Conservation (phyloP, 2,797 vertebrate genomes). For the Eutrigla gurnardus region DNA sequence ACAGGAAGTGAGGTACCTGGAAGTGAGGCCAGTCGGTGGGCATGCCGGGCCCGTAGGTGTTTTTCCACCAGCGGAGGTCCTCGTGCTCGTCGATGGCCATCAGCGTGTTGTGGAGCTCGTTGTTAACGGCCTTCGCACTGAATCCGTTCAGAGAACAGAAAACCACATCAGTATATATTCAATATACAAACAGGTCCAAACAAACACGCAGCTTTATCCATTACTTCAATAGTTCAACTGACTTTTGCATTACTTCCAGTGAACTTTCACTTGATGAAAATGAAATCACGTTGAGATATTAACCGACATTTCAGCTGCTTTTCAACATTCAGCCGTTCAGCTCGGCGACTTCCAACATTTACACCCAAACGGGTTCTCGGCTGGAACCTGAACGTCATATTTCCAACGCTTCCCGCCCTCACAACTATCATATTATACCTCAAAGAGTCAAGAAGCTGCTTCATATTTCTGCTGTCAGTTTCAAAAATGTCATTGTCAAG, state of each 20-base stretch:
- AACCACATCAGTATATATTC: neutral
- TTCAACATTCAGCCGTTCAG: neutral
- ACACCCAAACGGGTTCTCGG: too few relatives aligned
- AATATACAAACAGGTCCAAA: too few relatives aligned
- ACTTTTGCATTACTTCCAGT: neutral
- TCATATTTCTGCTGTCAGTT: neutral
- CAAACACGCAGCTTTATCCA: neutral
- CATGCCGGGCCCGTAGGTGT: conserved; percentile 89
- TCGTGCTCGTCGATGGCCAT: conserved; percentile 87
- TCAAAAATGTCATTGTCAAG: neutral
- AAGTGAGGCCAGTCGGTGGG: conserved; percentile 90
- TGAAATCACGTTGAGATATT: too few relatives aligned
- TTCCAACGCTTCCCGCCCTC: too few relatives aligned
- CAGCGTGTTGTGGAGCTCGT: conserved; percentile 86
- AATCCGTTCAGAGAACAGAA: neutral
- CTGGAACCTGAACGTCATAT: too few relatives aligned
- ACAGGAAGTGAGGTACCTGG: conserved; percentile 74
- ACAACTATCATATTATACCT: too few relatives aligned
- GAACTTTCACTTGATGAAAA: neutral
- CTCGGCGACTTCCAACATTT: too few relatives aligned
- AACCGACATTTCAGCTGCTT: too few relatives aligned
- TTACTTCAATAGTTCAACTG: neutral
- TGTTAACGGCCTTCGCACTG: conserved; percentile 85
- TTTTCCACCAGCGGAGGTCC: conserved; percentile 90
- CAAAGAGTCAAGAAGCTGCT: neutral